These are phyloP conservation scores for Zaprionus inermis DNA, from an alignment of 1,140 invertebrate genomes.

Conservation along the genomic window DNA sequence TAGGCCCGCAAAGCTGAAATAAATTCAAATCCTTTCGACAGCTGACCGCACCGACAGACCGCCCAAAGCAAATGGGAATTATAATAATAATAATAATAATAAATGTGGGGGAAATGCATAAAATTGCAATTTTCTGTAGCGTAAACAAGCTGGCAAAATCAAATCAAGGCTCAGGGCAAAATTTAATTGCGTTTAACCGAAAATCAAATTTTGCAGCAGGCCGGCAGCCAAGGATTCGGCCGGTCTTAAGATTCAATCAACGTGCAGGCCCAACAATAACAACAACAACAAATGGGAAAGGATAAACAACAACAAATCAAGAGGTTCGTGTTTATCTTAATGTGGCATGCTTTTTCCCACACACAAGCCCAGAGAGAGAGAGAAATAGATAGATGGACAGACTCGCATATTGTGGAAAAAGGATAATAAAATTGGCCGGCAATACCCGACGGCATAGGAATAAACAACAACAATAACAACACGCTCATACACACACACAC, in stretches of 20 bases:
- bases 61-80: not conserved
- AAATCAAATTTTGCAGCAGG: slow-evolving; percentile 72
- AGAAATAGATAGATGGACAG: slow-evolving; percentile 16
- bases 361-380: slow-evolving; percentile 34
- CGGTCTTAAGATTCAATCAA: slow-evolving; percentile 70
- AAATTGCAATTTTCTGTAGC: slow-evolving; percentile 72
- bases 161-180: slow-evolving; percentile 71
- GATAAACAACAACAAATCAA: slow-evolving; percentile 68
- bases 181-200: slow-evolving; percentile 81
- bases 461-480: slow-evolving; percentile 71
- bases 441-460: slow-evolving; percentile 58
- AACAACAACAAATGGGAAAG: slow-evolving; percentile 50
- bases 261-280: slow-evolving; percentile 57
- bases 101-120: slow-evolving; percentile 45
- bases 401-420: slow-evolving; percentile 37
- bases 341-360: slow-evolving; percentile 55
- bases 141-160: slow-evolving; percentile 60
- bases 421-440: slow-evolving; percentile 69
- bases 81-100: slow-evolving; percentile 16
- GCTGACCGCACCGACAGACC: slow-evolving; percentile 52
- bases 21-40: slow-evolving; percentile 67
- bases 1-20: slow-evolving; percentile 58
- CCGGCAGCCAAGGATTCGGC: slow-evolving; percentile 35
- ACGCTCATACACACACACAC: slow-evolving; percentile 23
- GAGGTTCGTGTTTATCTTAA: slow-evolving; percentile 77